phyloP scores from a whole-genome alignment of 2,113 vertebrate species.

The Cyprinodon tularosa region DNA sequence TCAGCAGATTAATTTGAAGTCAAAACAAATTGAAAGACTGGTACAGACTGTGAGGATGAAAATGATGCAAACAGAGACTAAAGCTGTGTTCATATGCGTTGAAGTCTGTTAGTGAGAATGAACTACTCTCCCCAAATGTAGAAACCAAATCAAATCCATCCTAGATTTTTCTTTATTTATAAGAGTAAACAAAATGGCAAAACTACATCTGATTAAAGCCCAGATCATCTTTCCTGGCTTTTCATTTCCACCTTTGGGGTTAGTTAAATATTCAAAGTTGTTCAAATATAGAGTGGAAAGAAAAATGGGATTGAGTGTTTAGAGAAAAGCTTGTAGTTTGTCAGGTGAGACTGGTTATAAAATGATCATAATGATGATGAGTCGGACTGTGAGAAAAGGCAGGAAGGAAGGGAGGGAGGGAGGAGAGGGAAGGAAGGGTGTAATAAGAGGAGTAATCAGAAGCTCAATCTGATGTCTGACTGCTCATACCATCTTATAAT shows the following conservation, averaged over 20 bases:
- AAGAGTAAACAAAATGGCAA: background rate
- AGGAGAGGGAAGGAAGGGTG: constrained; percentile 45
- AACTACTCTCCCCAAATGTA: constrained; percentile 45
- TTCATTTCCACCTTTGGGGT: constrained; percentile 47
- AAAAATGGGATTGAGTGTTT: constrained; percentile 8
- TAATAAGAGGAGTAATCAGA: constrained; percentile 42
- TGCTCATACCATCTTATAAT: constrained; percentile 26
- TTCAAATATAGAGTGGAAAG: constrained; percentile 12
- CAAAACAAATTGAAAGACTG: background rate
- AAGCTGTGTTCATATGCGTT: constrained; percentile 21
- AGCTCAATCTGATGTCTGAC: constrained; percentile 35
- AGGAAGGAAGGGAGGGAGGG: constrained; percentile 24
- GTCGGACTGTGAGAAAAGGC: constrained; percentile 41
- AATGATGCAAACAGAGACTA: constrained; percentile 17
- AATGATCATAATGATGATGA: constrained; percentile 17
- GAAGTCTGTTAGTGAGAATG: constrained; percentile 7
- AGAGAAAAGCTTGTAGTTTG: constrained; percentile 14
- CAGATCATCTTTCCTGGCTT: constrained; percentile 13
- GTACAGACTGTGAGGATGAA: constrained; percentile 19
- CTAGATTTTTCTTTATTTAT: background rate
- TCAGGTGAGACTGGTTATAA: constrained; percentile 45
- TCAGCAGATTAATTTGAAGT: background rate
- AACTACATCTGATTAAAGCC: background rate
- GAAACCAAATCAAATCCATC: constrained; percentile 32
- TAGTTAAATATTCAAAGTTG: constrained; percentile 5